Conservation (phyloP, 1,140 invertebrate species). For the Saxidomus purpurata region DNA sequence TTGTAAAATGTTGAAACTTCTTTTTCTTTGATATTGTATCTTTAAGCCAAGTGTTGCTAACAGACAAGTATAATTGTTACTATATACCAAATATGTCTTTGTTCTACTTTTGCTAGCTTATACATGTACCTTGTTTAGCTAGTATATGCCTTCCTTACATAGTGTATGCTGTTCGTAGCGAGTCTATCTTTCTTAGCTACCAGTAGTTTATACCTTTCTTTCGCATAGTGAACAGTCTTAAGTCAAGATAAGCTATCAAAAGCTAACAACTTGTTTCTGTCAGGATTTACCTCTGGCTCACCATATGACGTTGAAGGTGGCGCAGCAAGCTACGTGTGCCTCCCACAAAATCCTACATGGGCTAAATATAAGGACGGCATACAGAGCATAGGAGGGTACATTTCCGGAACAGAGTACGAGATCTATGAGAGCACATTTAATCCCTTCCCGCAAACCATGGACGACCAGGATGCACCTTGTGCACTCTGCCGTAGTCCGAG, state of each 20-base stretch:
- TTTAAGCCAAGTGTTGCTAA: no score
- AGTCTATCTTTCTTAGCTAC: no score
- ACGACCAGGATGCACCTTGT: slow-evolving; percentile 23
- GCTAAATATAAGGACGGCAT: background rate
- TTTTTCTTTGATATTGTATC: no score
- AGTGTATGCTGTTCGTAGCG: no score
- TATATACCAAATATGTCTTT: no score
- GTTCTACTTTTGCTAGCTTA: no score
- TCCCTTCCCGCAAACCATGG: background rate
- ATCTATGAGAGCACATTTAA: background rate
- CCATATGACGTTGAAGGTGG: background rate
- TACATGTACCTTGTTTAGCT: no score
- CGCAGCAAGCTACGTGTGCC: slow-evolving; percentile 40
- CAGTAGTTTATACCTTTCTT: no score
- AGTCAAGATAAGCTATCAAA: background rate
- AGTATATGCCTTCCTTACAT: no score
- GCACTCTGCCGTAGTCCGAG: background rate
- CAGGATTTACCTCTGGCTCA: slow-evolving; percentile 34
- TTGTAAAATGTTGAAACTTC: no score
- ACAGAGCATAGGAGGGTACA: background rate
- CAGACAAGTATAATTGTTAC: no score
- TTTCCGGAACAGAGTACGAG: slow-evolving; percentile 53
- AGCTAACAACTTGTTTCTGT: background rate
- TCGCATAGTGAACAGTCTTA: background rate
- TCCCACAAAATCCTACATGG: slow-evolving; percentile 43